These are phyloP conservation scores for Heteropelma amictum DNA, from an alignment of 2,888 invertebrate species.

Conservation along the genomic window DNA sequence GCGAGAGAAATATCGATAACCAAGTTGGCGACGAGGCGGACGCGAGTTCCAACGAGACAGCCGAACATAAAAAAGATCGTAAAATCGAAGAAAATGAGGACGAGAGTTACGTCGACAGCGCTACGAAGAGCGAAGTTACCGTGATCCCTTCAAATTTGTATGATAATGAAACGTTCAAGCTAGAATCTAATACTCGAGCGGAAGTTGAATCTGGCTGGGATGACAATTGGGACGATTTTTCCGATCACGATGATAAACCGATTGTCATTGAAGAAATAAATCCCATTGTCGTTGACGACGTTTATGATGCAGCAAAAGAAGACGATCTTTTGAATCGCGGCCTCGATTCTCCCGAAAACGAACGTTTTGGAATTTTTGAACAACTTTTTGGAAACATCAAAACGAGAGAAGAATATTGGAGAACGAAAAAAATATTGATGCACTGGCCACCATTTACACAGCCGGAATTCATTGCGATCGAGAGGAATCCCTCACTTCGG, in stretches of 20 bases:
- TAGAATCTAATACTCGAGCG: conserved; percentile 11
- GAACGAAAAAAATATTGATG: conserved; percentile 65
- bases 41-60: conserved; percentile 5
- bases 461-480: conserved; percentile 58
- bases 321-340: conserved; percentile 34
- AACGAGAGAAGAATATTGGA: conserved; percentile 63
- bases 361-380: conserved; percentile 66
- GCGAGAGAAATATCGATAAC: background rate
- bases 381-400: conserved; percentile 60
- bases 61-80: background rate
- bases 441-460: conserved; percentile 66
- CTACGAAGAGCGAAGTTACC: background rate
- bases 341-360: conserved; percentile 62
- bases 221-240: conserved; percentile 71
- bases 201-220: conserved; percentile 63
- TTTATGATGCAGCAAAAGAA: background rate
- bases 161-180: conserved; percentile 42
- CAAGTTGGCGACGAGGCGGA: conserved; percentile 22
- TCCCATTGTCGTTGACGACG: conserved; percentile 40
- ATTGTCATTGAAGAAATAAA: conserved; percentile 46
- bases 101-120: conserved; percentile 20
- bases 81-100: conserved; percentile 9
- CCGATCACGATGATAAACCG: conserved; percentile 61
- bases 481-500: conserved; percentile 65
- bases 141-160: conserved; percentile 29